Evolutionary conservation across 1,140 invertebrate species (phyloP).

Genomic region (Leptoteleia sp.): DNA sequence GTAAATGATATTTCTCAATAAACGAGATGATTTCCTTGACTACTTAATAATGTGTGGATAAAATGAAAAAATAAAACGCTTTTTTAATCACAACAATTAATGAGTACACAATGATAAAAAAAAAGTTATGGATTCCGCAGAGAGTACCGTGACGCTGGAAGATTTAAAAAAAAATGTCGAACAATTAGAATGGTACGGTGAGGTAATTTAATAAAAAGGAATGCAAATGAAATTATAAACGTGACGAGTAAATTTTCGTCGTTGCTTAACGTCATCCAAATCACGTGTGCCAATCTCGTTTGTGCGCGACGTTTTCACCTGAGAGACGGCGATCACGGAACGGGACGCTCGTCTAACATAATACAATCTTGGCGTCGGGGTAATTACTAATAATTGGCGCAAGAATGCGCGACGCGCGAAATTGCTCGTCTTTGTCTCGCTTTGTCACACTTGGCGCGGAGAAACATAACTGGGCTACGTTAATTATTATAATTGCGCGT

Average conservation of each 20-base stretch:
- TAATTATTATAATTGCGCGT: slow-evolving; percentile 18
- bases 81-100: too few species aligned
- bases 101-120: too few species aligned
- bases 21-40: too few species aligned
- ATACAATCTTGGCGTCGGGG: slow-evolving; percentile 2
- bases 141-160: too few species aligned
- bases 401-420: slow-evolving; percentile 11
- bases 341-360: background rate
- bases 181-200: too few species aligned
- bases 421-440: slow-evolving; percentile 1
- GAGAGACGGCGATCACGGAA: slow-evolving; percentile 3
- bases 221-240: slow-evolving; percentile 17
- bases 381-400: slow-evolving; percentile 23
- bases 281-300: slow-evolving; percentile 8
- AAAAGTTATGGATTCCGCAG: background rate
- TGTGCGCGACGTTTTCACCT: background rate
- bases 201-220: slow-evolving; percentile 7
- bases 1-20: too few species aligned
- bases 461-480: slow-evolving; percentile 1
- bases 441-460: background rate
- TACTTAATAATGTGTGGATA: too few species aligned
- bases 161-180: too few species aligned
- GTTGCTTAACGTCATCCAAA: slow-evolving; percentile 1
- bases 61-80: too few species aligned
- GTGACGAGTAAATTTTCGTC: slow-evolving; percentile 1